phyloP scores from a whole-genome alignment of 2,113 vertebrate species.

The Perccottus glenii region DNA sequence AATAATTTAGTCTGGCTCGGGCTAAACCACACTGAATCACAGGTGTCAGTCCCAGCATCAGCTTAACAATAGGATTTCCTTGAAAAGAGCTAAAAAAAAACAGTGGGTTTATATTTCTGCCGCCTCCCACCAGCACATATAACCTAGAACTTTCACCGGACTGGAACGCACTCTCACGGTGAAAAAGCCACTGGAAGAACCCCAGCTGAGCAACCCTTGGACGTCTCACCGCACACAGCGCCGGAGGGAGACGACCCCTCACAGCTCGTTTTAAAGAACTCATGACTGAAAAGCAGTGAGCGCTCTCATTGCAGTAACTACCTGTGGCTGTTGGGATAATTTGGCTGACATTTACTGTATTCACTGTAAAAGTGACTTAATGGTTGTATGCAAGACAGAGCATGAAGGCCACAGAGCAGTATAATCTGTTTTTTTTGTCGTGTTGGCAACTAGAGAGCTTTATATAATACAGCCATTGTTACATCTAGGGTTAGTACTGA shows the following conservation, averaged over 20 bases:
- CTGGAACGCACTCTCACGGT: constrained; percentile 47
- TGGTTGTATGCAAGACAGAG: constrained; percentile 38
- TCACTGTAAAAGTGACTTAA: constrained; percentile 58
- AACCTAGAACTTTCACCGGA: constrained; percentile 60
- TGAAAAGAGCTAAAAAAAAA: constrained; percentile 58
- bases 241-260: constrained; percentile 36
- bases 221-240: constrained; percentile 65
- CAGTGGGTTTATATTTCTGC: constrained; percentile 46
- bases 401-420: constrained; percentile 40
- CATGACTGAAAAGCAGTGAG: constrained; percentile 51
- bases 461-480: constrained; percentile 43
- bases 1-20: not conserved
- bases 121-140: constrained; percentile 26
- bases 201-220: constrained; percentile 29
- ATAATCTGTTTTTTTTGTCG: constrained; percentile 3
- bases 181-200: constrained; percentile 45
- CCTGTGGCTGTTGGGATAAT: constrained; percentile 56
- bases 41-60: too few species aligned
- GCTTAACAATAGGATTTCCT: constrained; percentile 58
- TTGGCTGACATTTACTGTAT: constrained; percentile 56
- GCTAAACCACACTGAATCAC: too few species aligned
- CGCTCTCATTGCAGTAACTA: constrained; percentile 56
- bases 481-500: constrained; percentile 32
- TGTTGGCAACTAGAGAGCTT: constrained; percentile 41
- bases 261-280: constrained; percentile 42